These are phyloP conservation scores for Aythya baeri DNA, from an alignment of 2,113 vertebrate genomes.

Conservation along the genomic window DNA sequence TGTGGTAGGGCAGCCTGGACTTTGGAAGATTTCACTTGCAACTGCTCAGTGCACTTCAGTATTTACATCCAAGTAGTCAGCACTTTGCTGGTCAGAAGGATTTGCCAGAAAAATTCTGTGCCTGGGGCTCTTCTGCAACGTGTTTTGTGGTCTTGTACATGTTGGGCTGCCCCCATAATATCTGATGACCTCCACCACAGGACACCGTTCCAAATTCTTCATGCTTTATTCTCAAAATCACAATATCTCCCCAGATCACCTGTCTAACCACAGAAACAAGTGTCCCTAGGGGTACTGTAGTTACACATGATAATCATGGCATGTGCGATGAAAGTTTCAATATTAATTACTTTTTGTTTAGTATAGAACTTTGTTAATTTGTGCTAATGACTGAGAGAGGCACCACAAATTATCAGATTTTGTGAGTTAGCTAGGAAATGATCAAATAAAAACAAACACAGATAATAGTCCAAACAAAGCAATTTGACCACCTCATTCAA, in stretches of 20 bases:
- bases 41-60: not conserved
- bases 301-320: not conserved
- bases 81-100: not conserved
- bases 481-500: not conserved
- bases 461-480: not conserved
- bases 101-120: not conserved
- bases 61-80: not conserved
- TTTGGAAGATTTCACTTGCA: not conserved
- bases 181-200: not conserved
- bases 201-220: not conserved
- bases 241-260: not conserved
- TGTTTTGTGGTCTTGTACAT: not conserved
- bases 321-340: not conserved
- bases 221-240: not conserved
- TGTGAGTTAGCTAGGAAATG: not conserved
- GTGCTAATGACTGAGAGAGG: not conserved
- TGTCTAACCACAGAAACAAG: fast-evolving
- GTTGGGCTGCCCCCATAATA: not conserved
- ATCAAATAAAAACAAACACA: not conserved
- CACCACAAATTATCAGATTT: not conserved
- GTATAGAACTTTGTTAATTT: not conserved
- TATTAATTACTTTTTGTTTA: not conserved
- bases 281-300: not conserved
- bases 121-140: not conserved
- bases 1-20: not conserved